Base-by-base conservation (phyloP, 2,888 invertebrate species). In the Stratiomys singularior region DNA sequence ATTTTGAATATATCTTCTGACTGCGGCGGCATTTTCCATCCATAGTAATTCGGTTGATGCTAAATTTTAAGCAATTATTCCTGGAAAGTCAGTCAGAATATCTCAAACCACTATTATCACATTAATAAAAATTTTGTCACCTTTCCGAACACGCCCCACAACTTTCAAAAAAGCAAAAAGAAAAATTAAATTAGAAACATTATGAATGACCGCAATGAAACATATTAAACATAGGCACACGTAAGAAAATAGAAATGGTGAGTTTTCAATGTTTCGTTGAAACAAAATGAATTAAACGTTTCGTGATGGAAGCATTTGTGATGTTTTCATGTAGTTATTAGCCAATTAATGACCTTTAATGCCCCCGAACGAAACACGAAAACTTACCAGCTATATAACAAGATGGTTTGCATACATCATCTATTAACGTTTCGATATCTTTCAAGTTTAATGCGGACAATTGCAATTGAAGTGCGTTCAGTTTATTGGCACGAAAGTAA, bases 231-330 rank as follows among this genome's bases (percentile, higher is more conserved):
- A 52, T 13, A 52, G 7, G 37, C 37, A 37, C 37, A 37, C 37
- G 3, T 9, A 37, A 37, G 37, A 37, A 37, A 37, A 9, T 37
- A 9, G 37, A 37, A 27, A 69, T 69, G 47, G 69, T 18, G 9
- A 60, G 74, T 74, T 74, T 74, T 74, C 74, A 74, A 58, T 74
- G 74, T 74, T 74, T 74, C 74, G 74, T 58, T 60, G 60, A 72
- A 30, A 23, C 60, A 60, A 23, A 60, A 60, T 60, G 60, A 60
- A 60, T 25, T 60, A 25, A 60, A 23, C 23, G 21, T 25, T 60
- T 13, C 21, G 23, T 60, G 25, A 60, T 60, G 18, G 25, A 60
- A 23, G 60, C 60, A 60, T 52, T 52, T 3, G 18, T 52, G 18
- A 52, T 37, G 18, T 52, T 52, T 52, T 15, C 52, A 52, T 52